A percentile compares a stretch with the other conserved stretches of the same genome.
These are phyloP conservation scores for Cnemophilus loriae DNA, from an alignment of 2,113 vertebrate genomes.

Conservation along the genomic window DNA sequence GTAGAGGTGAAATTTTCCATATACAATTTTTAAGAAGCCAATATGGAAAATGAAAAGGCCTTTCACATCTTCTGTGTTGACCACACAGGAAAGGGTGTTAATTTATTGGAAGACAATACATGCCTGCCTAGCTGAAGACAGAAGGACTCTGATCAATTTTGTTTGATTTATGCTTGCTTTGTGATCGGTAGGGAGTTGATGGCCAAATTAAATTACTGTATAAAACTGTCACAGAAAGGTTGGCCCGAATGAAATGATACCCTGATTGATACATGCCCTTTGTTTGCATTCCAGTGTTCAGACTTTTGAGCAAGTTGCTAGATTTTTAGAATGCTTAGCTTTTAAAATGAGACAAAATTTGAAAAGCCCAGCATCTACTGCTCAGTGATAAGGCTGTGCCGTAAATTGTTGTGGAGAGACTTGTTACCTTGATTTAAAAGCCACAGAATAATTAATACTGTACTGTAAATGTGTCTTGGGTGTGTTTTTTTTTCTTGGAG, in stretches of 20 bases:
- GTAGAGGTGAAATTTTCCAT: background rate
- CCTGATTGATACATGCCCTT: no score
- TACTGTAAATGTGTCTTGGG: background rate
- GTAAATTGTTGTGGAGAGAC: background rate
- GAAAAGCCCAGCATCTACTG: background rate
- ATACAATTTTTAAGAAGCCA: background rate
- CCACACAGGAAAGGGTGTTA: no score
- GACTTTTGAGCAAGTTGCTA: background rate
- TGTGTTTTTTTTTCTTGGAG: background rate
- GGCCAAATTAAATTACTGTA: background rate
- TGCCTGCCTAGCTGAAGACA: background rate
- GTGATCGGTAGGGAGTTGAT: background rate
- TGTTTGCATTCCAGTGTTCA: background rate
- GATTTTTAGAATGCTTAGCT: background rate
- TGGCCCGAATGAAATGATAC: background rate
- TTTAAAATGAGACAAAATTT: background rate
- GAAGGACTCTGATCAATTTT: background rate
- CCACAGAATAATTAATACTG: background rate
- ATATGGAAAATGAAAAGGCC: background rate
- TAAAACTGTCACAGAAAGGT: background rate
- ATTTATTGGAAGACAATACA: background rate
- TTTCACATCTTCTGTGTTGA: background rate
- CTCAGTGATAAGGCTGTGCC: background rate
- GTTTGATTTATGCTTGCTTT: background rate
- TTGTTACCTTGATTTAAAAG: background rate